Evolutionary conservation across 2,888 invertebrate genomes (phyloP), one percentile per base, ranked within the genome.

Genomic region (Catocala fraxini): DNA sequence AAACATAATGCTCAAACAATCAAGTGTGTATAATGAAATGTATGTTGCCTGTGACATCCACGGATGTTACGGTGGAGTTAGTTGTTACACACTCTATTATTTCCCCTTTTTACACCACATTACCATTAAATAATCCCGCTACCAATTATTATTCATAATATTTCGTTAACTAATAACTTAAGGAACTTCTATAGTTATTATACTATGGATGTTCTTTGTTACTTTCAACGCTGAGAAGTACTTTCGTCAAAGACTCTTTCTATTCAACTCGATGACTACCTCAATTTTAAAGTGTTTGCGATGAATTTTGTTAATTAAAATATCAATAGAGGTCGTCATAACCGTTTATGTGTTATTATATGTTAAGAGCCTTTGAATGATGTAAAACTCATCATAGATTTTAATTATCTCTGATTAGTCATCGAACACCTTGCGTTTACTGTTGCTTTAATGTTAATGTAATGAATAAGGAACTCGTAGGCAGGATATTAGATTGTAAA

Each of bases 251-350:
- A 46, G 15, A 7, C 46, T 48, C 34, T 48, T 47, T 11, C 12
- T 35, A 33, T 49, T 60, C 53, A 33, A 56, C 54, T 11, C 33
- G 59, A 72, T 56, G 65, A 43, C 49, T 61, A 58, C 52, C 56
- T 56, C 52, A 61, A 46, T 52, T 49, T n/a, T 62, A 4, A 47
- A 72, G 68, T 74, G 63, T 65, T 66, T 68, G 59, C 61, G 53
- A 59, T 63, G 43, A 63, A 57, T 55, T 51, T 55, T 9, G 55
- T 55, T 76, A 63, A 73, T 77, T 74, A 70, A 65, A 68, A 68
- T 67, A 62, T 60, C 56, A 71, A 76, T 67, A 39, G 56, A 52
- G 10, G 53, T 70, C 12, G 41, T 58, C 54, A 56, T 41, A 51
- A 35, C 46, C 25, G 45, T 25, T 34, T 61, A 43, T 47, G 12